Evolutionary conservation across 2,113 vertebrate genomes (phyloP).

Genomic region (Chaenogobius annularis): DNA sequence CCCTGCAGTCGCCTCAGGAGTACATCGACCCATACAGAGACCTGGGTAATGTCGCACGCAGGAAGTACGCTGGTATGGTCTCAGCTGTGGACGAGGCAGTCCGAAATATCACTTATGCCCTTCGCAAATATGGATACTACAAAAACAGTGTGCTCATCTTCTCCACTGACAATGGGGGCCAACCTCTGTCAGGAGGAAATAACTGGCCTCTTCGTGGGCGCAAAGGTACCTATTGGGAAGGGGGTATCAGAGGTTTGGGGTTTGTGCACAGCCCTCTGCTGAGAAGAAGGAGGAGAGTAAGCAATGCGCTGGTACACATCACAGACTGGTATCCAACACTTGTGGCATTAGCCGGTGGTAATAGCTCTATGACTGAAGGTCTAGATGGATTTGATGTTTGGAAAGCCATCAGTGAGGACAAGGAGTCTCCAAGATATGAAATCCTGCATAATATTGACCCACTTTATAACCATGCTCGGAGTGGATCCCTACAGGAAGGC

Average conservation of each 20-base stretch:
- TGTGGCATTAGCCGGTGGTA: constrained; percentile 86
- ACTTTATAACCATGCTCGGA: constrained; percentile 86
- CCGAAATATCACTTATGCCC: constrained; percentile 91
- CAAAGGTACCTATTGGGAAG: constrained; percentile 98
- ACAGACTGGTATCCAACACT: constrained; percentile 98
- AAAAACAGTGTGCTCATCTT: constrained; percentile 93
- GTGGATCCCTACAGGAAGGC: constrained; percentile 86
- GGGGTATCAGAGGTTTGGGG: constrained; percentile 89
- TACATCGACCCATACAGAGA: constrained; percentile 90
- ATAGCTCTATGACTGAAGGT: constrained; percentile 76
- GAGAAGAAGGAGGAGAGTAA: constrained; percentile 84
- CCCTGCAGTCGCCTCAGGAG: constrained; percentile 90
- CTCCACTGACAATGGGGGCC: constrained; percentile 93
- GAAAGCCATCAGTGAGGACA: constrained; percentile 90
- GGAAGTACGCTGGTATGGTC: constrained; percentile 95
- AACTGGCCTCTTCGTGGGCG: constrained; percentile 96
- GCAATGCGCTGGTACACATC: constrained; percentile 89
- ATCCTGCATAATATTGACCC: constrained; percentile 98
- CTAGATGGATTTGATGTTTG: constrained; percentile 92
- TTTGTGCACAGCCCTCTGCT: constrained; percentile 96
- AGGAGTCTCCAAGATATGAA: constrained; percentile 86
- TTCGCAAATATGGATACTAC: constrained; percentile 94
- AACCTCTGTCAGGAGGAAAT: constrained; percentile 92
- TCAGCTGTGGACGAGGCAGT: constrained; percentile 94
- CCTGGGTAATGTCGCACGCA: constrained; percentile 87